Base-by-base conservation (phyloP, 2,113 vertebrate species). In the Pterophyllum scalare region DNA sequence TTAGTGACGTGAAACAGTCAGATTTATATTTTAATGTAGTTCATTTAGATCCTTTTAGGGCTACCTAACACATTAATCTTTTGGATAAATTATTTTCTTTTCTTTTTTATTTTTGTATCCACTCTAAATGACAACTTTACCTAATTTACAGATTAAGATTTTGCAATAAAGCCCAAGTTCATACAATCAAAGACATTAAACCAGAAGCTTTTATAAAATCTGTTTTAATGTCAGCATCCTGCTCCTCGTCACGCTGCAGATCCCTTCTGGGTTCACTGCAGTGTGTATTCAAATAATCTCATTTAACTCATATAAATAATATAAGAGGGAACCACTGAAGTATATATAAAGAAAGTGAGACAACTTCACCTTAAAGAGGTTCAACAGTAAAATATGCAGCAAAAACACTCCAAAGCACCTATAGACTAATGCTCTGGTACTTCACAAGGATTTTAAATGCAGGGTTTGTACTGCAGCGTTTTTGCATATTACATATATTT, bases 191-290 rank as follows among this genome's bases (percentile, higher is more conserved):
- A 70, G 28, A 20, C 43, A 70, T 52, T 52, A 31, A 70, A 28
- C 65, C 19, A 19, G 15, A 70, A 20, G 43, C 43, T 52, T 31
- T 70, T 70, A 70, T 20, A 43, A 70, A 70, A 13, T 49, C 10
- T 0, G 43, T 49, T 49, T 20, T 70, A 0, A 2, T 28, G 17
- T 70, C 28, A 49, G 10, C 65, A 15, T 70, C 65, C 0, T 49
- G 24, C 65, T 28, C 26, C 24, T 70, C 43, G 24, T 70, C 6
- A 52, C 24, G 46, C 6, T 70, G 31, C 24, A 70, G 17, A 46
- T 20, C 17, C 43, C 43, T 52, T 70, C 20, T 52, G 43, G 28
- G 28, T 70, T 2, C 2, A 70, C 65, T 70, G 65, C 10, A 2
- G 17, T 11, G 1, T 70, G 65, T 52, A 70, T 31, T 70, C 43